phyloP scores from a whole-genome alignment of 2,888 invertebrate genomes.

The Chloroclystis v-ata region DNA sequence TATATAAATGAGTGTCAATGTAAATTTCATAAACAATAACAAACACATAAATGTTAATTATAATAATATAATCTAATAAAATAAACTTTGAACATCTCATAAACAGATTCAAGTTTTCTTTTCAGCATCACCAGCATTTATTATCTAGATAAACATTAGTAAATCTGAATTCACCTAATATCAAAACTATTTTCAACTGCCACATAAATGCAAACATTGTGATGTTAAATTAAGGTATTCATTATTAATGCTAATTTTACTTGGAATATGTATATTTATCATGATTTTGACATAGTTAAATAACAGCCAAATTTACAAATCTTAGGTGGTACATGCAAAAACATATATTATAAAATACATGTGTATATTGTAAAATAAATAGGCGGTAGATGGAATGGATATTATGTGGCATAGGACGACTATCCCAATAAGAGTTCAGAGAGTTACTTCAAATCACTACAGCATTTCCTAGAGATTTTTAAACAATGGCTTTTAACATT shows the following conservation, averaged over 20 bases:
- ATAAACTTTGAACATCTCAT: constrained; percentile 13
- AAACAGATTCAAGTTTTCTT: constrained; percentile 1
- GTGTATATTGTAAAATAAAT: too few species aligned
- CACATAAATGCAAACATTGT: constrained; percentile 13
- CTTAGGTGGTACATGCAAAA: neutral
- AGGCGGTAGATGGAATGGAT: too few species aligned
- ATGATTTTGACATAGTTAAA: too few species aligned
- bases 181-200: constrained; percentile 7
- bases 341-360: too few species aligned
- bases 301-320: neutral
- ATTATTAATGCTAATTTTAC: neutral
- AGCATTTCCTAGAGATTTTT: too few species aligned
- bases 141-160: too few species aligned
- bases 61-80: constrained; percentile 5
- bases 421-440: too few species aligned
- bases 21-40: constrained; percentile 9
- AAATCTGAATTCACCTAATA: neutral
- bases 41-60: constrained; percentile 11
- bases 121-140: neutral
- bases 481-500: constrained; percentile 16
- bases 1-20: neutral
- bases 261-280: too few species aligned
- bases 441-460: too few species aligned
- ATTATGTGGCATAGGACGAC: too few species aligned
- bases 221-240: neutral